Conservation (phyloP, 2,797 vertebrate species). For the Esox masquinongy region DNA sequence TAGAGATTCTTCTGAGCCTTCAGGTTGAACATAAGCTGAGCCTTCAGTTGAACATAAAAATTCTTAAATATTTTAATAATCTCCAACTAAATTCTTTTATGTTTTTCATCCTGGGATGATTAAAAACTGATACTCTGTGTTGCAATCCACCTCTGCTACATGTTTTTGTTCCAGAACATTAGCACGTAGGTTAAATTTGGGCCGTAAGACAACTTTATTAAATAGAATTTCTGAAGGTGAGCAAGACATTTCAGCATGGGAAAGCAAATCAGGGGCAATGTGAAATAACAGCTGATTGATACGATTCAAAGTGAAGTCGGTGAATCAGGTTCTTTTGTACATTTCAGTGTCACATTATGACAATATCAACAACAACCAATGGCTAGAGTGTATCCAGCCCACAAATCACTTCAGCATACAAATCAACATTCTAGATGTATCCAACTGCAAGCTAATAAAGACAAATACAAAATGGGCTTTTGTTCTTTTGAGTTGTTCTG, state of each 20-base stretch:
- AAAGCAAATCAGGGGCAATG: slow-evolving; percentile 14
- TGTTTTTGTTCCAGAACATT: not conserved
- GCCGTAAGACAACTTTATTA: not conserved
- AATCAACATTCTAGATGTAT: slow-evolving; percentile 54
- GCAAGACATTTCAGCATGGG: no score
- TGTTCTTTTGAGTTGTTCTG: slow-evolving; percentile 3
- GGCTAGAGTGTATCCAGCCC: slow-evolving; percentile 38
- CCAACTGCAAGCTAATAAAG: slow-evolving; percentile 67
- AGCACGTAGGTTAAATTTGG: slow-evolving; percentile 17
- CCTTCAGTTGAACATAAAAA: not conserved
- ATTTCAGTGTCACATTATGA: slow-evolving; percentile 58
- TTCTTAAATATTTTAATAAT: not conserved
- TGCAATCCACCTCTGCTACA: not conserved
- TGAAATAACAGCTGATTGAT: slow-evolving; percentile 12
- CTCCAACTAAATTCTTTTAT: not conserved
- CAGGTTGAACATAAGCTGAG: no score
- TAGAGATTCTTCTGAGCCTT: not conserved
- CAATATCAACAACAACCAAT: slow-evolving; percentile 19
- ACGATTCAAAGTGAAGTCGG: slow-evolving; percentile 13
- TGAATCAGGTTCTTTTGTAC: slow-evolving; percentile 35
- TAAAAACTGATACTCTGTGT: not conserved
- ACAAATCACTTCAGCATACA: slow-evolving; percentile 50
- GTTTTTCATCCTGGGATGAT: not conserved
- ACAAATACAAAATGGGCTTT: slow-evolving; percentile 32
- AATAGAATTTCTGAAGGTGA: not conserved